These are phyloP conservation scores for Catocala fraxini DNA, from an alignment of 2,888 invertebrate genomes.

Conservation along the genomic window DNA sequence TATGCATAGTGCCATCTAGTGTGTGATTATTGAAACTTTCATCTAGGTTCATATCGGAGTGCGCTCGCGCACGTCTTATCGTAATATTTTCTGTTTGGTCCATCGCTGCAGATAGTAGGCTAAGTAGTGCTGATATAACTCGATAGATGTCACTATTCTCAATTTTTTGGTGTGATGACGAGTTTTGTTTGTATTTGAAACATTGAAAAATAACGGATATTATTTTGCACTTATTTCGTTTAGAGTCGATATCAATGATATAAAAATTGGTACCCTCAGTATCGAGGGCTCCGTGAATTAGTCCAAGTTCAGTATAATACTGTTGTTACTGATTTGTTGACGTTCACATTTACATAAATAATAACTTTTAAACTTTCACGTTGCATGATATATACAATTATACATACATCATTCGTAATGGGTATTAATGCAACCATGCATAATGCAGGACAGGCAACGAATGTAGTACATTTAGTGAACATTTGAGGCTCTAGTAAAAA, in stretches of 20 bases:
- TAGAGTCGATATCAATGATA: background rate
- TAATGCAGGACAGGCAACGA: no score
- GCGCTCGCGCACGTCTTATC: conserved; percentile 10
- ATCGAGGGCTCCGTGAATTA: background rate
- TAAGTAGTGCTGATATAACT: background rate
- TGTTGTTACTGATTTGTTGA: background rate
- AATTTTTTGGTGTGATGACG: background rate
- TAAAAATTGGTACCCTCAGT: background rate
- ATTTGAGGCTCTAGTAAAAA: no score
- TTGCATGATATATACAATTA: no score
- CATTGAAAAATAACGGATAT: background rate
- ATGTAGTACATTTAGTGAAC: no score
- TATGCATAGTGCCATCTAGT: conserved; percentile 12
- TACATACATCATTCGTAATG: no score
- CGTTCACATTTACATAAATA: background rate
- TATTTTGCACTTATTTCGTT: background rate
- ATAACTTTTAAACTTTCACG: no score
- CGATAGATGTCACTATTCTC: background rate
- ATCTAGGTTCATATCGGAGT: conserved; percentile 4
- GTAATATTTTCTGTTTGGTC: conserved; percentile 8
- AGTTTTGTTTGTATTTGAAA: conserved; percentile 3
- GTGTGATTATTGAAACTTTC: conserved; percentile 8
- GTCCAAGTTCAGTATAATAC: background rate
- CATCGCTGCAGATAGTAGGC: background rate
- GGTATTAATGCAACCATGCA: no score